Evolutionary conservation across 2,113 vertebrate genomes (phyloP).

Genomic region (Plotosus lineatus): DNA sequence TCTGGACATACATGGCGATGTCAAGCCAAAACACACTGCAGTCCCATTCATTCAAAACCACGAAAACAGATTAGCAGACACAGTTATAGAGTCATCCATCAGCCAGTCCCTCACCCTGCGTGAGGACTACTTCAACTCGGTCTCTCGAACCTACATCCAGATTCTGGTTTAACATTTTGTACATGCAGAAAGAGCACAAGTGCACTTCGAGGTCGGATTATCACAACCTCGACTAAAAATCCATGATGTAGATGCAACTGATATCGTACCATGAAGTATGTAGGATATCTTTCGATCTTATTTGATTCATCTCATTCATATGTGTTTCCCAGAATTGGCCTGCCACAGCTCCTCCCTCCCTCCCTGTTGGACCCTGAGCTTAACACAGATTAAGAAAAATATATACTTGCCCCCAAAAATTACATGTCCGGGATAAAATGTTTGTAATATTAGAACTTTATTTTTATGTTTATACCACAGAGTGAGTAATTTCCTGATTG

Average conservation of each 20-base stretch:
- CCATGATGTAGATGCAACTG: not conserved
- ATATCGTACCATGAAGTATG: constrained; percentile 44
- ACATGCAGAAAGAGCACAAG: not conserved
- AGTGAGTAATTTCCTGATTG: not conserved
- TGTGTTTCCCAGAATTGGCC: constrained; percentile 27
- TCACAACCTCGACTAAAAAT: not conserved
- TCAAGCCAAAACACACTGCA: constrained; percentile 25
- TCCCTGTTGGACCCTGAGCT: constrained; percentile 40
- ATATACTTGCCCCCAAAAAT: too few relatives aligned
- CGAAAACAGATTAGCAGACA: constrained; percentile 45
- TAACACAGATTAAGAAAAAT: constrained; percentile 40
- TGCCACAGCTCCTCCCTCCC: constrained; percentile 53
- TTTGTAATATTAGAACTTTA: not conserved
- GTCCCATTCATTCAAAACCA: constrained; percentile 25
- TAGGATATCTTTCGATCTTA: constrained; percentile 40
- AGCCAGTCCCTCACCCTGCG: not conserved
- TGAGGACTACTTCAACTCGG: not conserved
- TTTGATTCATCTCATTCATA: constrained; percentile 41
- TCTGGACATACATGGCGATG: constrained; percentile 8
- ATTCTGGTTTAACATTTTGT: not conserved
- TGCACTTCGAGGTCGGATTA: not conserved
- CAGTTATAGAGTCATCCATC: constrained; percentile 27
- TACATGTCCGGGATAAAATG: not conserved
- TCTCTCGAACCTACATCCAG: not conserved
- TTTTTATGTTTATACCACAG: not conserved